These are phyloP conservation scores for Malurus alboscapulatus DNA, from an alignment of 2,113 vertebrate genomes.

Conservation along the genomic window DNA sequence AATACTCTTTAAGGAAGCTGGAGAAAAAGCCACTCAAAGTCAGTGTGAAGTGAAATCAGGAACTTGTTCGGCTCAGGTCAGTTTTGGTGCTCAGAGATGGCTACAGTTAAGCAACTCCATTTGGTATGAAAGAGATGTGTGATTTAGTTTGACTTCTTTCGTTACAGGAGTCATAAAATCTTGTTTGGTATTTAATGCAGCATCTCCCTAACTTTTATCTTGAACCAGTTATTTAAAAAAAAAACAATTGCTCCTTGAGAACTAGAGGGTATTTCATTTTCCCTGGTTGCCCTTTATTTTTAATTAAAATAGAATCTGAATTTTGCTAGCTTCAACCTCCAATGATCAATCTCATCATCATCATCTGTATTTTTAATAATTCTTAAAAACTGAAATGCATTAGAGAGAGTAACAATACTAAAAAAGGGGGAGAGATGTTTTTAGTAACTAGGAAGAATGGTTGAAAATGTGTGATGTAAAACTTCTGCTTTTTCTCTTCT, in stretches of 20 bases:
- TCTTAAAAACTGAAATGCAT: background rate
- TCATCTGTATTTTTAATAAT: background rate
- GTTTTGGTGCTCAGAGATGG: background rate
- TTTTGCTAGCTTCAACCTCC: background rate
- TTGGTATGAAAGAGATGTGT: background rate
- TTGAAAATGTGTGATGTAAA: background rate
- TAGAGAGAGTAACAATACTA: background rate
- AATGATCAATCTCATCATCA: background rate
- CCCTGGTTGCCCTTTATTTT: background rate
- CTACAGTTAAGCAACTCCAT: background rate
- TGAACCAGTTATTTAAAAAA: background rate
- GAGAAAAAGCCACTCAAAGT: background rate
- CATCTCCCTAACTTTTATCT: background rate
- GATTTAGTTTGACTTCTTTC: background rate
- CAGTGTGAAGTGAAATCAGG: background rate
- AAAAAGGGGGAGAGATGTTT: background rate
- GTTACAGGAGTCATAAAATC: background rate
- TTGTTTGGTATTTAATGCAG: background rate
- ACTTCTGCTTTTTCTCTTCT: background rate
- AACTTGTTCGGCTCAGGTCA: conserved; percentile 17
- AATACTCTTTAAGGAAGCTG: background rate
- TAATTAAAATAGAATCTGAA: background rate
- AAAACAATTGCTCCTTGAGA: background rate
- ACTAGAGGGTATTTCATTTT: background rate
- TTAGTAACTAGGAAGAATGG: background rate